Evolutionary conservation across 2,113 vertebrate genomes (phyloP).

Genomic region (Cranoglanis bouderius): DNA sequence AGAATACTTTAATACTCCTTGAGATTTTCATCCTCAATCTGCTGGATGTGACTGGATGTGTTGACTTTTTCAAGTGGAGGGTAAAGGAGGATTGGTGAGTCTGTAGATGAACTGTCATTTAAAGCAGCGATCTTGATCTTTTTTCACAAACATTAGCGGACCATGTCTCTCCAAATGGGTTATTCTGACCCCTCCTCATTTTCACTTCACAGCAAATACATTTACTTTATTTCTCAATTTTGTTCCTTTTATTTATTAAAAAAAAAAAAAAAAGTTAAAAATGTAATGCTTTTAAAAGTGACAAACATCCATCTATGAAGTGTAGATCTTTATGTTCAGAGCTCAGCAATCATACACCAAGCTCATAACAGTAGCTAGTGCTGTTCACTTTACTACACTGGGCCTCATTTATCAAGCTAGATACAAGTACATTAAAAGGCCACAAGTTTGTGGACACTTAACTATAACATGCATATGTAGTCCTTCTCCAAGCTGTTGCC

Average conservation of each 20-base stretch:
- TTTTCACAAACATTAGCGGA: background rate
- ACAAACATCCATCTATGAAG: background rate
- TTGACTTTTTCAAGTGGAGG: slow-evolving; percentile 47
- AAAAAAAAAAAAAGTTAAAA: background rate
- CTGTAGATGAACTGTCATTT: background rate
- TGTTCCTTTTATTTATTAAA: background rate
- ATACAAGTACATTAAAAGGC: background rate
- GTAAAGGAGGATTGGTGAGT: background rate
- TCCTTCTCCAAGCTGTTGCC: too few species aligned
- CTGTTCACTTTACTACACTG: background rate
- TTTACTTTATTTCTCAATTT: background rate
- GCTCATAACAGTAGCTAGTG: too few species aligned
- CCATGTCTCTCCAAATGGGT: background rate
- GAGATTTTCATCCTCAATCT: slow-evolving; percentile 71
- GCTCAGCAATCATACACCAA: background rate
- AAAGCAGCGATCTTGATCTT: slow-evolving; percentile 7
- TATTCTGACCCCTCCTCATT: background rate
- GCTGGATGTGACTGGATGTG: slow-evolving; percentile 57
- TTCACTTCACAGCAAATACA: background rate
- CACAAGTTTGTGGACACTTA: background rate
- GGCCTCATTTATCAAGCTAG: background rate
- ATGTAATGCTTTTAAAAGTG: background rate
- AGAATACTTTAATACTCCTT: slow-evolving; percentile 59
- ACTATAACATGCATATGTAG: background rate
- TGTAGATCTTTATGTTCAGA: background rate